Conservation (phyloP, 2,113 vertebrate species). For the Redunca redunca region DNA sequence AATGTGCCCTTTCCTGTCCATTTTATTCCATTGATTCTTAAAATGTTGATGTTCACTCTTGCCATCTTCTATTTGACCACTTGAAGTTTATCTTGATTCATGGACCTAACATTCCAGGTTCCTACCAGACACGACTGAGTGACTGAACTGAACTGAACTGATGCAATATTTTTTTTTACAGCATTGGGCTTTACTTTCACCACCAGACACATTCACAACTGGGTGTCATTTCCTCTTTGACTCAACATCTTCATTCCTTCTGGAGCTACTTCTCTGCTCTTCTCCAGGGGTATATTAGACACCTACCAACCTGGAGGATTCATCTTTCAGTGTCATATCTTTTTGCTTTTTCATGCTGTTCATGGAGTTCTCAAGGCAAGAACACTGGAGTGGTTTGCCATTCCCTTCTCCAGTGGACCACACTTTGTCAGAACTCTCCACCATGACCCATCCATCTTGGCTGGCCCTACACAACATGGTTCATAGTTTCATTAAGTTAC, state of each 20-base stretch:
- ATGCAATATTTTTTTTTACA: background rate
- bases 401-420: background rate
- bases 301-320: background rate
- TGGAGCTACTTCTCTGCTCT: background rate
- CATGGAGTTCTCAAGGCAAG: background rate
- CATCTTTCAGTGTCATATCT: background rate
- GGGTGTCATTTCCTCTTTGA: background rate
- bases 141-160: no score
- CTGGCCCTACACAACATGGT: background rate
- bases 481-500: background rate
- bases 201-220: background rate
- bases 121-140: background rate
- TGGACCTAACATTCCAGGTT: background rate
- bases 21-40: background rate
- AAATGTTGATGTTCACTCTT: background rate
- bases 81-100: background rate
- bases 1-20: background rate
- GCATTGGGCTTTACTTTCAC: background rate
- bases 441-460: background rate
- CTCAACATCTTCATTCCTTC: background rate
- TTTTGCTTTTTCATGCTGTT: background rate
- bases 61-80: background rate
- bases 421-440: background rate
- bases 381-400: background rate
- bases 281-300: background rate